Base-by-base conservation (phyloP, 2,113 vertebrate genomes). In the Leptocoma aspasia region DNA sequence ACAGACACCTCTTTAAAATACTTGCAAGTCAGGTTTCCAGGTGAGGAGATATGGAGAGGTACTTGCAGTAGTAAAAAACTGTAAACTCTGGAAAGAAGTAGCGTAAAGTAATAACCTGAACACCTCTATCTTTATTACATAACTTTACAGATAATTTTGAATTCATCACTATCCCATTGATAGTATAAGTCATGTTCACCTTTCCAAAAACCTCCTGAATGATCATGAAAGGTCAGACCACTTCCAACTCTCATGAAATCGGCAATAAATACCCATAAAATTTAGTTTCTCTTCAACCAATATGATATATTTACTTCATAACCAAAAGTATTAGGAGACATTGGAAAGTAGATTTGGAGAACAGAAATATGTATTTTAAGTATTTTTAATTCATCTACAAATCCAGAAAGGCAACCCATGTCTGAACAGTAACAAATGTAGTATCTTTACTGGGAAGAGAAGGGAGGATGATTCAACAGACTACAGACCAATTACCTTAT, bases 261-360 rank as follows among this genome's bases (percentile, higher is more conserved):
- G 95, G 54, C 54, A 92, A 95, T 91, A 93, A 94, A 95, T 90
- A 96, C 56, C 60, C 64, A 96, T 70, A 78, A 95, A 95, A 93
- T 65, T 15, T 47, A 70, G 65, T 65, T 54, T 28, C 59, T 66
- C 84, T 87, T 92, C 78, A 94, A 53, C 24, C 44, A 96, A 69
- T 95, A 66, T 93, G 63, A 82, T 92, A 54, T 82, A 59, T 16
- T 22, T 35, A n/a, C n/a, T 61, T 64, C 20, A 42, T 12, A 49
- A 39, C 3, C 16, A 50, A 56, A 73, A 60, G 4, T 23, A 60
- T 54, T 59, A 73, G 50, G 22, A 42, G 9, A 69, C 64, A 24
- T 7, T 45, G 16, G 5, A 89, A 73, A 11, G 8, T 10, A 10
- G 6, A 64, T 50, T 73, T 93, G 8, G 35, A 64, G 42, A 37